These are phyloP conservation scores for Pristiophorus japonicus DNA, from an alignment of 2,113 vertebrate genomes.

Conservation along the genomic window DNA sequence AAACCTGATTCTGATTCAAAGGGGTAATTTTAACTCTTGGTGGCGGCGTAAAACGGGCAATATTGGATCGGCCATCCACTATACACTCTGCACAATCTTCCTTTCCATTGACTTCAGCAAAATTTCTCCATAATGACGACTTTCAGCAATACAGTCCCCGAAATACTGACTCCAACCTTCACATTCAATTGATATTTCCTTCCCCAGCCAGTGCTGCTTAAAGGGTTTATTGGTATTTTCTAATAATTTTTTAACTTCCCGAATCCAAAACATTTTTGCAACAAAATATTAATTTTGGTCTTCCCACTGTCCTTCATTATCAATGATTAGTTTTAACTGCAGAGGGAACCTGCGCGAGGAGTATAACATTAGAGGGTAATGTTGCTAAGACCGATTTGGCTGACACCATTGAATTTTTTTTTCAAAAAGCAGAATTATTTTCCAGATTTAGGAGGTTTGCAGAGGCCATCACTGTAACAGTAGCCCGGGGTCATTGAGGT, in stretches of 20 bases:
- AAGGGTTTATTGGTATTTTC: background rate
- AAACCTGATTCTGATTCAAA: background rate
- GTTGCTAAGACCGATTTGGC: background rate
- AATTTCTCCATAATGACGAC: background rate
- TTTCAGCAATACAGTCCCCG: background rate
- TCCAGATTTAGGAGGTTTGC: background rate
- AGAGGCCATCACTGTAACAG: background rate
- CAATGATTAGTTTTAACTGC: background rate
- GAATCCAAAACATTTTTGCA: background rate
- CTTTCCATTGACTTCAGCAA: background rate
- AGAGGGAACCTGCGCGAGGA: background rate
- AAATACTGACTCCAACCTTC: background rate
- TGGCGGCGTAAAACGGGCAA: too few relatives aligned
- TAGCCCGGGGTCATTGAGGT: background rate
- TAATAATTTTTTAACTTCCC: background rate
- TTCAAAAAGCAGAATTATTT: too few relatives aligned
- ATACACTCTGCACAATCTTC: background rate
- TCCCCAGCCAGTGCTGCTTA: background rate
- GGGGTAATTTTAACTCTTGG: background rate
- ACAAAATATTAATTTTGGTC: background rate
- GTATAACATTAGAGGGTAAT: background rate
- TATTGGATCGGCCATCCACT: background rate
- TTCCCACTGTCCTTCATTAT: background rate
- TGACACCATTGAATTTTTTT: too few relatives aligned
- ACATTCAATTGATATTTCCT: background rate